phyloP scores from a whole-genome alignment of 2,113 vertebrate species.

The Burhinus oedicnemus region DNA sequence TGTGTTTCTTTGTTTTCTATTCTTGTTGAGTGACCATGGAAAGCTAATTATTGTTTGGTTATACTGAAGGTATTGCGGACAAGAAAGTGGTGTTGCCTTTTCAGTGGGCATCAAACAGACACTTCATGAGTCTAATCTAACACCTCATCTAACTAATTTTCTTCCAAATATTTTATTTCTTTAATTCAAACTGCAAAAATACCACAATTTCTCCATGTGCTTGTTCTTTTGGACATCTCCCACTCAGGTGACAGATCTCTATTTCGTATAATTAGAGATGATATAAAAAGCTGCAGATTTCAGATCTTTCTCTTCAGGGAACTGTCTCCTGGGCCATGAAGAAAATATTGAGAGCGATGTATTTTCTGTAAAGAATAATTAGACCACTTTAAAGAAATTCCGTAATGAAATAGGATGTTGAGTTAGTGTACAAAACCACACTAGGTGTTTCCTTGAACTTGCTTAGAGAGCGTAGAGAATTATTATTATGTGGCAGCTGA shows the following conservation, averaged over 20 bases:
- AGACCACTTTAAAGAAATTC: background rate
- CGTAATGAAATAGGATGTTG: background rate
- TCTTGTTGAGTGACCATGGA: background rate
- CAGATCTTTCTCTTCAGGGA: background rate
- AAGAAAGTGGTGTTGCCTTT: background rate
- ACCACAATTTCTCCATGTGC: background rate
- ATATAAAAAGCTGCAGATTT: background rate
- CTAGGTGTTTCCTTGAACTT: background rate
- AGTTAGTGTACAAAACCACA: background rate
- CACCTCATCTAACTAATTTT: background rate
- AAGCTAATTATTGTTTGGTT: background rate
- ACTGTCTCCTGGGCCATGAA: background rate
- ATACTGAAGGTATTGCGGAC: background rate
- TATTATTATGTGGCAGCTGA: background rate
- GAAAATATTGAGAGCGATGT: background rate
- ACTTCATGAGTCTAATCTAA: background rate
- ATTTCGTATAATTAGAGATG: background rate
- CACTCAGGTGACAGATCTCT: background rate
- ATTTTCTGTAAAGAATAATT: background rate
- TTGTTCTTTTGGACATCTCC: background rate
- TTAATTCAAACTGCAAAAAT: background rate
- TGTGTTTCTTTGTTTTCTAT: background rate
- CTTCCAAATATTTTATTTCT: background rate
- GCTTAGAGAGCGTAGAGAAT: background rate
- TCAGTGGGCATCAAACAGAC: background rate